These are phyloP conservation scores for Helostoma temminkii DNA, from an alignment of 2,797 vertebrate genomes.

Conservation along the genomic window DNA sequence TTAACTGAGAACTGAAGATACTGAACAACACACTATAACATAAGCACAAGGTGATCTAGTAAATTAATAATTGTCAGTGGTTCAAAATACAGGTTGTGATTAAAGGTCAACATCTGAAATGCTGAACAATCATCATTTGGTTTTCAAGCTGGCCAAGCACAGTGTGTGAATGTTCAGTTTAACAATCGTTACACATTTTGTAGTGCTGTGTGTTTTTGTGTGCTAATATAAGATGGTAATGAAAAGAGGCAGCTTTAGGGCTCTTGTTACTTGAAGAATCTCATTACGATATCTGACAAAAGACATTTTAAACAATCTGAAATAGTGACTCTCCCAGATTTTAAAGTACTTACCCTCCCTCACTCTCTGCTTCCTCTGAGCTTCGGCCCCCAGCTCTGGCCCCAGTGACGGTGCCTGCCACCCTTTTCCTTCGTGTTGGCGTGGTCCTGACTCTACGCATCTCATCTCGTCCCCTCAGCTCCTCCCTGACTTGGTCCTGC, in stretches of 20 bases:
- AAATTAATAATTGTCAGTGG: conserved; percentile 10
- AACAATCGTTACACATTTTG: not conserved
- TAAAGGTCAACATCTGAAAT: conserved; percentile 17
- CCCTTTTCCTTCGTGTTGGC: conserved; percentile 85
- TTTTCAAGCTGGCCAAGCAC: not conserved
- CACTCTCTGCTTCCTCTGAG: conserved; percentile 87
- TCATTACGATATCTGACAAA: no score
- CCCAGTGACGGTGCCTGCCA: conserved; percentile 31
- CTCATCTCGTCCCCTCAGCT: conserved; percentile 78
- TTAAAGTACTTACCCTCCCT: conserved; percentile 83
- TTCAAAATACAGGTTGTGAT: conserved; percentile 1
- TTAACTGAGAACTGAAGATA: no score
- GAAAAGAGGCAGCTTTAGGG: not conserved
- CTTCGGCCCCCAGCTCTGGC: conserved; percentile 71
- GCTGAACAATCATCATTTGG: not conserved
- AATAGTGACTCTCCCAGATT: not conserved
- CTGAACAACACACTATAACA: no score
- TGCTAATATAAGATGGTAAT: not conserved
- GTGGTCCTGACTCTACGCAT: conserved; percentile 76
- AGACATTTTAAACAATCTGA: not conserved
- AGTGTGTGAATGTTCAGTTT: not conserved
- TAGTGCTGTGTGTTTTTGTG: not conserved
- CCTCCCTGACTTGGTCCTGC: conserved; percentile 88
- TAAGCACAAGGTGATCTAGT: not conserved
- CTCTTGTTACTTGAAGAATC: not conserved